Base-by-base conservation (phyloP, 2,888 invertebrate genomes). In the Conus canariensis region DNA sequence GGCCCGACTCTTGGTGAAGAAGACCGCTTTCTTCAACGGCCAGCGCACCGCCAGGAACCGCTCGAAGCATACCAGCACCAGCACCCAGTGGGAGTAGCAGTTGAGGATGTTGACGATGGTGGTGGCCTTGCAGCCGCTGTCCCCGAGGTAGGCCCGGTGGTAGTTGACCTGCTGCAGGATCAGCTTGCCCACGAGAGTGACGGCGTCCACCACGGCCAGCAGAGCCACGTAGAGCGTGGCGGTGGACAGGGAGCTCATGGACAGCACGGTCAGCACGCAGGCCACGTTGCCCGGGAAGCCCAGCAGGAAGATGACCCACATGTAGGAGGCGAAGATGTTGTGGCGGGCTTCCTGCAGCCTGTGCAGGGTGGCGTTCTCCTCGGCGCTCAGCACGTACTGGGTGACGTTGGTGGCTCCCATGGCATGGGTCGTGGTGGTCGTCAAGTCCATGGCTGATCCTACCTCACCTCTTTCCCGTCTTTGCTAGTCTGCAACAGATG, bases 31-130 rank as follows among this genome's bases (percentile, higher is more conserved):
- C 74, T 90, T 89, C 74, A 92, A 80, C 0, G 95, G 95, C 74
- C 94, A 93, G 92, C 93, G 93, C 22, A 95, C 94, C 14, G 95
- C 94, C 64, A 95, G 88, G 80, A 91, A 92, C 9, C 92, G 85
- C 82, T 92, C 92, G 14, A 91, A 83, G 86, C 92, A 92, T 88
- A 92, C 90, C 22, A 91, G 88, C 10, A 92, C 90, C 22, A 92
- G 90, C 25, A 92, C 83, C 92, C 92, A 92, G 90, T 92, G 92
- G 19, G 92, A 90, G 70, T 91, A 85, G 59, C 90, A 91, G 80
- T 83, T 22, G 70, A 90, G 30, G 90, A 85, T 90, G 87, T 88
- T 82, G 59, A 88, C 74, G 25, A 90, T 30, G 64, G 85, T 90
- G 45, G 86, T 90, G n/a, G 90, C 67, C 74, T 91, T 91, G 74